Evolutionary conservation across 2,888 invertebrate species (phyloP).

Genomic region (Dryadula phaetusa): DNA sequence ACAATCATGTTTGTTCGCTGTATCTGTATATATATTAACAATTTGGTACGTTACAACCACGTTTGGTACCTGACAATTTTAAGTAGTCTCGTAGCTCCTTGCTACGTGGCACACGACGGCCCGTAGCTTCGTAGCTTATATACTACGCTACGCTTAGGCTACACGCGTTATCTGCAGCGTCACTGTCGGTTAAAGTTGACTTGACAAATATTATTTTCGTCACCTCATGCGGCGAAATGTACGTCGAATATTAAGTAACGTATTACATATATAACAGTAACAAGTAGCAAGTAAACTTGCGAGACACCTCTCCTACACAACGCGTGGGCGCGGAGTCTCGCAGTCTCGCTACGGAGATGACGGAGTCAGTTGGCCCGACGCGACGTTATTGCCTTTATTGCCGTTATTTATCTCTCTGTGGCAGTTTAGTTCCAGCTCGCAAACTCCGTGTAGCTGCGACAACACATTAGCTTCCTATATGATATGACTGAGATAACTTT

Average conservation of each 20-base stretch:
- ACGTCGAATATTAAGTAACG: too few species aligned
- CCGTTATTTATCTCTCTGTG: slow-evolving; percentile 16
- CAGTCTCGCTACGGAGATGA: not conserved
- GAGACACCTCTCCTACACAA: not conserved
- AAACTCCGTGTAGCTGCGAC: slow-evolving; percentile 12
- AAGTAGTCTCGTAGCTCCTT: not conserved
- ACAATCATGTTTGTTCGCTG: too few species aligned
- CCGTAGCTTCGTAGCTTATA: not conserved
- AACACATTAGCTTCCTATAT: slow-evolving; percentile 18
- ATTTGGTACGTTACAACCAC: too few species aligned
- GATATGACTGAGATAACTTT: not conserved
- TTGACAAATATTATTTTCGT: too few species aligned
- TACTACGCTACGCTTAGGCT: too few species aligned
- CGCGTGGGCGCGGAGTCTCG: not conserved
- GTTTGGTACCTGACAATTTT: too few species aligned
- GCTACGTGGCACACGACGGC: not conserved
- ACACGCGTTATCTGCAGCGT: not conserved
- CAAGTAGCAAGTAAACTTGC: not conserved
- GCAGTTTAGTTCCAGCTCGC: slow-evolving; percentile 13
- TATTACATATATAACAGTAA: too few species aligned
- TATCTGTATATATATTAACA: too few species aligned
- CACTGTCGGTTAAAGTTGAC: not conserved
- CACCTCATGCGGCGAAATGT: too few species aligned
- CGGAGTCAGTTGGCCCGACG: slow-evolving; percentile 18
- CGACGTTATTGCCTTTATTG: slow-evolving; percentile 26